phyloP scores from a whole-genome alignment of 2,888 invertebrate genomes.

The Synergus gifuensis region DNA sequence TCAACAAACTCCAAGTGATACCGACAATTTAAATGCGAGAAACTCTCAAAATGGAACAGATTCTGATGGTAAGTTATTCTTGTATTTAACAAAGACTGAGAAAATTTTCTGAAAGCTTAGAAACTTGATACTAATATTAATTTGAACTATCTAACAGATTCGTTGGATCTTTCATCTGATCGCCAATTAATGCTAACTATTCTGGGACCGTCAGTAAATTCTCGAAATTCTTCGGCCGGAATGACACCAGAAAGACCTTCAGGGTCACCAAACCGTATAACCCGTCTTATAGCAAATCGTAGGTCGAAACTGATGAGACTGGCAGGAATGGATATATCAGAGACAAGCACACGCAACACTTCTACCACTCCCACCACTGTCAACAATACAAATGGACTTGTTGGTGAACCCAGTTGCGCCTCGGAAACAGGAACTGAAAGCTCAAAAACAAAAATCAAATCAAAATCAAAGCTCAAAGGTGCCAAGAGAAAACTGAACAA shows the following conservation, averaged over 20 bases:
- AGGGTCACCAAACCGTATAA: slow-evolving; percentile 84
- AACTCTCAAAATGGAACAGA: slow-evolving; percentile 77
- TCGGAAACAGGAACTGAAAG: slow-evolving; percentile 59
- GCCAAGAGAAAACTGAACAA: slow-evolving; percentile 67
- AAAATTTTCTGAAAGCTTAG: no score
- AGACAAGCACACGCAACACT: slow-evolving; percentile 50
- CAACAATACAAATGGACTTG: slow-evolving; percentile 44
- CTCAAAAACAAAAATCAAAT: slow-evolving; percentile 55
- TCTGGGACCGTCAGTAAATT: slow-evolving; percentile 62
- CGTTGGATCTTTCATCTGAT: slow-evolving; percentile 61
- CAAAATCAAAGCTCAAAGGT: slow-evolving; percentile 64
- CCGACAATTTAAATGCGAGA: slow-evolving; percentile 67
- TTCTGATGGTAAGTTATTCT: slow-evolving; percentile 69
- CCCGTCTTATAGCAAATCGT: slow-evolving; percentile 86
- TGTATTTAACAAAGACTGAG: neutral
- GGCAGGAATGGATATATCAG: slow-evolving; percentile 75
- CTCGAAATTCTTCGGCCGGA: slow-evolving; percentile 61
- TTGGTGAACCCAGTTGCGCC: neutral
- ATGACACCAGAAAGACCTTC: slow-evolving; percentile 67
- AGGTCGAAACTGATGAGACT: slow-evolving; percentile 83
- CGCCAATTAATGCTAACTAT: slow-evolving; percentile 68
- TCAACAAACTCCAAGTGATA: slow-evolving; percentile 68
- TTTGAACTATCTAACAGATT: slow-evolving; percentile 59
- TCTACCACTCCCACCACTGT: slow-evolving; percentile 48
- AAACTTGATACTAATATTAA: neutral